Base-by-base conservation (phyloP, 2,888 invertebrate genomes). In the Ethmia dodecea region DNA sequence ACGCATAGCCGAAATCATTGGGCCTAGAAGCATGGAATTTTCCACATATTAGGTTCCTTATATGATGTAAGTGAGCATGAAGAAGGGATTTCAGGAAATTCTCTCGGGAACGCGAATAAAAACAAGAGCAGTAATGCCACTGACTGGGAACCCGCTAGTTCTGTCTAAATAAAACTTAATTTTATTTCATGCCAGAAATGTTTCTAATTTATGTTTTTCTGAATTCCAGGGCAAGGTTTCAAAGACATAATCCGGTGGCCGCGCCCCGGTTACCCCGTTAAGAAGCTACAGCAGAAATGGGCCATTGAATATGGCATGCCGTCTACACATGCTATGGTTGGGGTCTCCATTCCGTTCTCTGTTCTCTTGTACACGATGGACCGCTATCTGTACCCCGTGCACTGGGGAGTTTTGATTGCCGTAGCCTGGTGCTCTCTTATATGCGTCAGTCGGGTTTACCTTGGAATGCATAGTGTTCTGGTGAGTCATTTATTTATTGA, bases 251-350 rank as follows among this genome's bases (percentile, higher is more conserved):
- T 97, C 37, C 83, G 92, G 43, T 94, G 94, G 94, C 95, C 96
- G 1, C 88, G 97, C 42, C 97, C 97, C 0, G 89, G 92, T 0
- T 94, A 93, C 33, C 96, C 97, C 0, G 96, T 94, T 0, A 88
- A 93, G 42, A 90, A 94, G 51, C 73, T 97, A 27, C 96, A 97
- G 67, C 89, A 90, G 28, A 94, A 96, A 78, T 97, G 96, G 94
- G 92, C 93, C 1, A 78, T 94, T 50, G 97, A 97, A 66, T 97
- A 96, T 81, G 97, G 97, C 9, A 96, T 97, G 95, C 97, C 97
- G 1, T 97, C 96, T 9, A 97, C 97, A 1, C 97, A 97, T 75
- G 96, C 96, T 5, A 95, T 96, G 94, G 94, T 95, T 24, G 95
- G 93, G 1, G 90, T 95, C 10, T 93, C 94, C 1, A 93, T 97